phyloP scores from a whole-genome alignment of 2,888 invertebrate species.

The Auanema freiburgensis region DNA sequence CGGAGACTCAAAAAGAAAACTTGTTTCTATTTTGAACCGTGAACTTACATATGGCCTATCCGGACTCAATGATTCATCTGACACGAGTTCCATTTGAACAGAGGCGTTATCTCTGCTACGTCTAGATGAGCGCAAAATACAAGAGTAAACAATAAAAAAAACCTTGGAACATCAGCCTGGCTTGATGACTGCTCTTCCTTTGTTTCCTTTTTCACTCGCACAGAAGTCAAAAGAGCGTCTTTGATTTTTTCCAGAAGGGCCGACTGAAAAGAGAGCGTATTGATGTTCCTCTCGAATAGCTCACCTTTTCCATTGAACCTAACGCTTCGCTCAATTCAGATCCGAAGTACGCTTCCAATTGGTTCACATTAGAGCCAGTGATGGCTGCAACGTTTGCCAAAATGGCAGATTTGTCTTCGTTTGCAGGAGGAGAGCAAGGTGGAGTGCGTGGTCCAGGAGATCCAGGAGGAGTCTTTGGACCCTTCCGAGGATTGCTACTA shows the following conservation, averaged over 20 bases:
- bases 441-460: slow-evolving; percentile 28
- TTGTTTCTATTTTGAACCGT: background rate
- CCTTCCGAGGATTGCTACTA: slow-evolving; percentile 12
- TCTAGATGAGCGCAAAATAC: background rate
- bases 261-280: slow-evolving; percentile 14
- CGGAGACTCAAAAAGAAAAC: slow-evolving; percentile 2
- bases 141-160: background rate
- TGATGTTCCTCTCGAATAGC: background rate
- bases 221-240: slow-evolving; percentile 19
- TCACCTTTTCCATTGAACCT: slow-evolving; percentile 23
- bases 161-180: background rate
- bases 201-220: slow-evolving; percentile 10
- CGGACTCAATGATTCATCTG: slow-evolving; percentile 26
- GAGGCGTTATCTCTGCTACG: slow-evolving; percentile 16
- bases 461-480: slow-evolving; percentile 39
- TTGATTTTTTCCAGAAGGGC: slow-evolving; percentile 36
- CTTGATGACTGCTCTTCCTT: background rate
- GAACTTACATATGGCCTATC: background rate
- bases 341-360: slow-evolving; percentile 25
- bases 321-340: slow-evolving; percentile 23
- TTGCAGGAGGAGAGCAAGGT: slow-evolving; percentile 8
- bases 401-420: background rate
- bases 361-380: slow-evolving; percentile 18
- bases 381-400: slow-evolving; percentile 19
- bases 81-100: slow-evolving; percentile 41